A percentile compares a stretch with the other conserved stretches of the same genome.
These are phyloP conservation scores for Hirudo medicinalis DNA, from an alignment of 1,140 invertebrate species.

Conservation along the genomic window DNA sequence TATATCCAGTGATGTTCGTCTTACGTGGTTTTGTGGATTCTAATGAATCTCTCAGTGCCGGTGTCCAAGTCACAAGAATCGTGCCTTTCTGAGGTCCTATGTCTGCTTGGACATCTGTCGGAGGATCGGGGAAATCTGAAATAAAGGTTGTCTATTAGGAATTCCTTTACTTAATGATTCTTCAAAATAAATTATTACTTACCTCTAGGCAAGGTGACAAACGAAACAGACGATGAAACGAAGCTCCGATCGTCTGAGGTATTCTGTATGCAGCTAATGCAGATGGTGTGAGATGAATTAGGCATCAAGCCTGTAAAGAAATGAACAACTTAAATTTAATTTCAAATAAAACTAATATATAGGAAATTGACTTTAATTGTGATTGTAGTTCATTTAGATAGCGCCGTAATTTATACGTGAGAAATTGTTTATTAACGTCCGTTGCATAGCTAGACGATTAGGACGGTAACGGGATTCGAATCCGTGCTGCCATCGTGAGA, in stretches of 20 bases:
- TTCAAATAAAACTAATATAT: no score
- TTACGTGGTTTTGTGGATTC: slow-evolving; percentile 55
- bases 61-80: slow-evolving; percentile 93
- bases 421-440: no score
- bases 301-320: slow-evolving; percentile 5
- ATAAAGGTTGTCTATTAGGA: neutral
- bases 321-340: no score
- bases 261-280: slow-evolving; percentile 4
- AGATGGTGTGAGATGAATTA: slow-evolving; percentile 8
- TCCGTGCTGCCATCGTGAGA: no score
- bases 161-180: neutral
- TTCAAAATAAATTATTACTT: neutral
- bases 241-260: neutral
- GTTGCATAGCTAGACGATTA: no score
- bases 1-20: slow-evolving; percentile 83
- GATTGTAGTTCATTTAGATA: no score
- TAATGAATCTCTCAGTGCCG: slow-evolving; percentile 46
- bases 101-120: slow-evolving; percentile 90
- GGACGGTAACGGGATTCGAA: no score
- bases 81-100: slow-evolving; percentile 95
- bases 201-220: slow-evolving; percentile 17
- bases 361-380: no score
- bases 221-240: slow-evolving; percentile 9
- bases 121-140: slow-evolving; percentile 43
- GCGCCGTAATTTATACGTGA: no score